phyloP scores from a whole-genome alignment of 2,113 vertebrate genomes.

The Menura novaehollandiae region DNA sequence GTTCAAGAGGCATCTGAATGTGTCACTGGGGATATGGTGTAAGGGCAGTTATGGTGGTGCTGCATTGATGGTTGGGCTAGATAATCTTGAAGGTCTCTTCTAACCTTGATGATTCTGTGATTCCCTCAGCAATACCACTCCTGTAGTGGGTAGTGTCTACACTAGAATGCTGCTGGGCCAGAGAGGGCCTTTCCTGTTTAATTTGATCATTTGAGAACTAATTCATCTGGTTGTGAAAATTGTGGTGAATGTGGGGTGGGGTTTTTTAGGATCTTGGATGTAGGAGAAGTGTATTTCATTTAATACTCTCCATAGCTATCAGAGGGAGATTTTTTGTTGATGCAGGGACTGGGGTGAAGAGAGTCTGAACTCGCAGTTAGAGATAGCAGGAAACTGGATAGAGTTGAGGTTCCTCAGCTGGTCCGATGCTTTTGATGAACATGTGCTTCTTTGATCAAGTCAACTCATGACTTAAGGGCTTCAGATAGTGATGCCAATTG shows the following conservation, averaged over 20 bases:
- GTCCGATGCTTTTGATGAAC: neutral
- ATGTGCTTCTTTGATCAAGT: neutral
- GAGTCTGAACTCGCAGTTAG: neutral
- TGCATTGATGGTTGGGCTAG: neutral
- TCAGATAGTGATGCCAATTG: accelerated
- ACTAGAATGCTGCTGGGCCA: neutral
- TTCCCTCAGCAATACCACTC: neutral
- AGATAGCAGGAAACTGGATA: neutral
- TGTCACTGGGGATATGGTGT: neutral
- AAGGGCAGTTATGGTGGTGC: neutral
- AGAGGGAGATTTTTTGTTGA: neutral
- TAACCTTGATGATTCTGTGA: neutral
- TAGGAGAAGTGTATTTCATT: neutral
- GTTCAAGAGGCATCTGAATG: neutral
- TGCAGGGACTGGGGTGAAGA: neutral
- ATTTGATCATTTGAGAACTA: neutral
- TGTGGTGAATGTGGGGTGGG: neutral
- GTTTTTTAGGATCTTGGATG: neutral
- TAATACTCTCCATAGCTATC: neutral
- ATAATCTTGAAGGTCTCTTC: neutral
- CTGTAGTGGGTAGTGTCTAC: neutral
- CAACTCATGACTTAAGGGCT: neutral
- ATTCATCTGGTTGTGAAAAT: neutral
- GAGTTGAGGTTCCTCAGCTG: neutral
- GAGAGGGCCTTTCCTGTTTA: neutral